Percentiles rank a stretch among this genome's conserved stretches.
These are phyloP conservation scores for Caenorhabditis sp. DNA, from an alignment of 2,888 invertebrate species.

Conservation along the genomic window DNA sequence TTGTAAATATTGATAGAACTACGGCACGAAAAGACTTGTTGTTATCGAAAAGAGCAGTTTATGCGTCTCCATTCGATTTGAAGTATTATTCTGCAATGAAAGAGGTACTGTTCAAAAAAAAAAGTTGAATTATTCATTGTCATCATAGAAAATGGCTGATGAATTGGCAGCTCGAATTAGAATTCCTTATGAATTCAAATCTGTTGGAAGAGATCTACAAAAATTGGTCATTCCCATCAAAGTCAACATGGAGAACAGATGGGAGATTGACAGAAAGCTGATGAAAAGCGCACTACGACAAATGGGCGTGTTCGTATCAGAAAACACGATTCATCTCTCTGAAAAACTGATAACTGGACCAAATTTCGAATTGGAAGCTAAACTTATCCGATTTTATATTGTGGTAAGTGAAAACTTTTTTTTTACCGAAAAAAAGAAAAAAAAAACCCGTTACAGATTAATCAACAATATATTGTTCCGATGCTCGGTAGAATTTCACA, in stretches of 20 bases:
- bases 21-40: slow-evolving; percentile 59
- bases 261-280: slow-evolving; percentile 58
- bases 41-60: slow-evolving; percentile 59
- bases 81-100: slow-evolving; percentile 66
- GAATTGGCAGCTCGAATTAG: slow-evolving; percentile 61
- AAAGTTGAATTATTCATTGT: background rate
- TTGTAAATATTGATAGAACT: slow-evolving; percentile 57
- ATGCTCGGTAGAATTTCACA: slow-evolving; percentile 67
- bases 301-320: slow-evolving; percentile 75
- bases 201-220: slow-evolving; percentile 57
- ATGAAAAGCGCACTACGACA: slow-evolving; percentile 58
- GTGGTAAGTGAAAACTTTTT: slow-evolving; percentile 37
- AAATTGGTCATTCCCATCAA: slow-evolving; percentile 58
- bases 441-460: slow-evolving; percentile 16
- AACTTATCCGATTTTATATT: slow-evolving; percentile 72
- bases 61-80: slow-evolving; percentile 69
- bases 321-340: slow-evolving; percentile 82
- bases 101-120: slow-evolving; percentile 40
- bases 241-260: slow-evolving; percentile 64
- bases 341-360: slow-evolving; percentile 81
- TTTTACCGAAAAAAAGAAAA: too few species aligned
- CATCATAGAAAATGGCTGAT: slow-evolving; percentile 63
- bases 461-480: slow-evolving; percentile 63
- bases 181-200: slow-evolving; percentile 60
- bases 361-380: slow-evolving; percentile 81